These are phyloP conservation scores for Rhadina sibilatrix DNA, from an alignment of 2,113 vertebrate species.

Conservation along the genomic window DNA sequence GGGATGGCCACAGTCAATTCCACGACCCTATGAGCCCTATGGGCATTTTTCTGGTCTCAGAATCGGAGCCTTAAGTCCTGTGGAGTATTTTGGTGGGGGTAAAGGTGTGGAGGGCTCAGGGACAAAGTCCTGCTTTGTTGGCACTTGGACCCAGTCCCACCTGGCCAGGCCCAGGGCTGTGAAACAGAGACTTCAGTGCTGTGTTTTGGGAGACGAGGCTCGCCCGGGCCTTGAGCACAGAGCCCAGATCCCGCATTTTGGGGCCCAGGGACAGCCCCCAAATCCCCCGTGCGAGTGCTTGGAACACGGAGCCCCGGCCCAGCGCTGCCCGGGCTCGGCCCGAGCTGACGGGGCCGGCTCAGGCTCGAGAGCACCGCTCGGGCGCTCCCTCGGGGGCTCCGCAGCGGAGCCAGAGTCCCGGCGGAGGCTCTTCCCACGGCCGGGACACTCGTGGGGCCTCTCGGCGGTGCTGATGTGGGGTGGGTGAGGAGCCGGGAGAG, in stretches of 20 bases:
- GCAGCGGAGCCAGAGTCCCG: too few species aligned
- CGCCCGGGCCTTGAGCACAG: background rate
- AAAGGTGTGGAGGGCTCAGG: background rate
- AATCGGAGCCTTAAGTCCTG: background rate
- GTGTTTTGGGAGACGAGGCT: background rate
- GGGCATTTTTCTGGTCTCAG: background rate
- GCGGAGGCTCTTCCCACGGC: background rate
- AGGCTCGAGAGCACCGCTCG: background rate
- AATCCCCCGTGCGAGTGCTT: too few species aligned
- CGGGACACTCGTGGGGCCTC: too few species aligned
- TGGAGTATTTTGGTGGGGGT: background rate
- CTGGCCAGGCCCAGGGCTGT: background rate
- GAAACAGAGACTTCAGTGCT: too few species aligned
- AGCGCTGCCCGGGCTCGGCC: background rate
- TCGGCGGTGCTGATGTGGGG: too few species aligned
- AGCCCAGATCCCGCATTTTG: background rate
- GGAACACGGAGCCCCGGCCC: background rate
- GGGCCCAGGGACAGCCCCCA: background rate
- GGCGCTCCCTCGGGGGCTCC: background rate
- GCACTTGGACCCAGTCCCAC: too few species aligned
- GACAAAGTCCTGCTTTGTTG: background rate
- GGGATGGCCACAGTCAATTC: slow-evolving; percentile 83
- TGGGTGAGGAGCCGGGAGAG: too few species aligned
- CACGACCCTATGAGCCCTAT: slow-evolving; percentile 78
- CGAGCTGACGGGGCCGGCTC: background rate